Conservation (phyloP, 2,113 vertebrate species). For the Stictonetta naevosa region DNA sequence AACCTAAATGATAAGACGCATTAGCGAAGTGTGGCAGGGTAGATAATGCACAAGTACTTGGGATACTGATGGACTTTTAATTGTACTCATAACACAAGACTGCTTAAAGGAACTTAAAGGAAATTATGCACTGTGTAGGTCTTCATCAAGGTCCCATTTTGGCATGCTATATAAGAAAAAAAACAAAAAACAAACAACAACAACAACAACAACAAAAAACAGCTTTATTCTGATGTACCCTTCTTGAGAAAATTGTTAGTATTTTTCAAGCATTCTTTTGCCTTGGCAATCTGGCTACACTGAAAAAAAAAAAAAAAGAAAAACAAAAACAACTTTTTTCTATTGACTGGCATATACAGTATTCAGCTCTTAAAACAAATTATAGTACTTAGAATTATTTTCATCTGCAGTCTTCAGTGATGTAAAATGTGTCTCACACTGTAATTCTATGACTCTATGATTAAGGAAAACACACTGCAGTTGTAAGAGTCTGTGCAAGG, state of each 20-base stretch:
- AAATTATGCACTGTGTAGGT: slow-evolving; percentile 87
- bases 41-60: slow-evolving; percentile 85
- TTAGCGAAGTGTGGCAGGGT: slow-evolving; percentile 83
- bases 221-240: slow-evolving; percentile 74
- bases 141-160: slow-evolving; percentile 84
- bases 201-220: no score
- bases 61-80: slow-evolving; percentile 84
- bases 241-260: slow-evolving; percentile 62
- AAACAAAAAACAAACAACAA: slow-evolving; percentile 56
- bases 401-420: slow-evolving; percentile 74
- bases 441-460: slow-evolving; percentile 78
- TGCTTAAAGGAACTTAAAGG: slow-evolving; percentile 82
- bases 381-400: slow-evolving; percentile 75
- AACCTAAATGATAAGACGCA: slow-evolving; percentile 83
- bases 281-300: slow-evolving; percentile 74
- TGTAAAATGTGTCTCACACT: slow-evolving; percentile 79
- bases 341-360: slow-evolving; percentile 68
- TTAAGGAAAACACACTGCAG: slow-evolving; percentile 67
- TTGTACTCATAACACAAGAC: slow-evolving; percentile 84
- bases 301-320: neutral
- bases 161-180: slow-evolving; percentile 63
- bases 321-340: slow-evolving; percentile 34
- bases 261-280: slow-evolving; percentile 73
- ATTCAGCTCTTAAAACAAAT: slow-evolving; percentile 77
- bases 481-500: slow-evolving; percentile 77